Conservation (phyloP, 2,888 invertebrate species). For the Loripinus fragilis region DNA sequence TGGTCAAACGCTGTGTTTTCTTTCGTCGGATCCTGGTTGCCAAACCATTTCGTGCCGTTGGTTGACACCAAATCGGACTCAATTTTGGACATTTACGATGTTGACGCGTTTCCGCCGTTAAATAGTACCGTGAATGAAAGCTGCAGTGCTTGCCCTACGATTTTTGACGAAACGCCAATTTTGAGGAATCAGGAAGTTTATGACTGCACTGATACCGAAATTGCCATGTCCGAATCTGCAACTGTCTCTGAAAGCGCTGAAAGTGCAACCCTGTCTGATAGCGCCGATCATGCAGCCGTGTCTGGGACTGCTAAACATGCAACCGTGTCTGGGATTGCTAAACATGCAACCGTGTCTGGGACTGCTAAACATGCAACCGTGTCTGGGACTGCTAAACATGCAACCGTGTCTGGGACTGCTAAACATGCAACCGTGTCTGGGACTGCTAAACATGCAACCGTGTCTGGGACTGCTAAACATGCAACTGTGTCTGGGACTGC, state of each 20-base stretch:
- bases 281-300: background rate
- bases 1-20: background rate
- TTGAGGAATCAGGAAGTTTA: background rate
- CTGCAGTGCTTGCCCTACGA: constrained; percentile 1
- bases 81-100: constrained; percentile 6
- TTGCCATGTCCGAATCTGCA: background rate
- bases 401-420: too few relatives aligned
- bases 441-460: too few relatives aligned
- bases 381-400: too few relatives aligned
- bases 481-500: too few relatives aligned
- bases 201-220: background rate
- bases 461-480: too few relatives aligned
- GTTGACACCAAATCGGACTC: constrained; percentile 3
- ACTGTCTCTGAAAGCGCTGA: constrained; percentile 4
- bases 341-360: too few relatives aligned
- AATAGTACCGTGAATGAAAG: constrained; percentile 5
- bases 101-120: background rate
- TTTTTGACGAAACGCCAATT: constrained; percentile 7
- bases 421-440: too few relatives aligned
- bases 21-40: constrained; percentile 6
- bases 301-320: too few relatives aligned
- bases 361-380: too few relatives aligned
- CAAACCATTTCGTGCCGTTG: constrained; percentile 13
- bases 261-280: background rate
- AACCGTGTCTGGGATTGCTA: too few relatives aligned